Evolutionary conservation across 1,140 invertebrate genomes (phyloP), one percentile per base, ranked within the genome.

Genomic region (Nylanderia fulva): DNA sequence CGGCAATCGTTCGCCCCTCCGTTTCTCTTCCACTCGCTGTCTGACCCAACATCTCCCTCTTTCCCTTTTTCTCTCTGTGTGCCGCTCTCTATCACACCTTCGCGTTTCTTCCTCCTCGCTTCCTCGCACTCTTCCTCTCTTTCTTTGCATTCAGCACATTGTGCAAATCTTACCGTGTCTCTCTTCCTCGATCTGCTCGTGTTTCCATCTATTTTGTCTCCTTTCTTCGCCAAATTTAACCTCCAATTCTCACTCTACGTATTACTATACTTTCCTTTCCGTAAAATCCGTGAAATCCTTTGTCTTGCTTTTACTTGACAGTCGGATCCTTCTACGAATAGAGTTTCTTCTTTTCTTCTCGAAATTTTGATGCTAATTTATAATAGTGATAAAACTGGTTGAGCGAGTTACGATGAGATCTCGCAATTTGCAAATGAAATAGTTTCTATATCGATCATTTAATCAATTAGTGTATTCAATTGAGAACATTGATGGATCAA

Each of bases 1-100:
- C 91, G 90, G 91, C 90, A 91, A 91, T 88, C 83, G 88, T 56
- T 86, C 61, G 68, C 86, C 79, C 61, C 76, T 76, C 54, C 84
- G 36, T 64, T 58, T 68, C 61, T 21, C 52, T 72, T 39, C 54
- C 48, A 56, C 74, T 79, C 66, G 79, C 71, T 75, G 64, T 79
- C 42, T 52, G 45, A 66, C 75, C 68, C 66, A n/a, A 64, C 58
- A 52, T 63, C 48, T 64, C 24, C 68, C 21, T 64, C 63, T 52
- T 24, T 15, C 29, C 3, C 56, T 42, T 69, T n/a, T 60, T 24
- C 36, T 68, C 71, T 36, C 39, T 66, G n/a, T n/a, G n/a, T n/a
- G n/a, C n/a, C n/a, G n/a, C 45, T 86, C 52, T 86, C 29, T 33
- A 33, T 3, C 60, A 42, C 39, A 39, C 77, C 79, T 80, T 75